phyloP scores from a whole-genome alignment of 2,797 vertebrate genomes.

The Liasis olivaceus region DNA sequence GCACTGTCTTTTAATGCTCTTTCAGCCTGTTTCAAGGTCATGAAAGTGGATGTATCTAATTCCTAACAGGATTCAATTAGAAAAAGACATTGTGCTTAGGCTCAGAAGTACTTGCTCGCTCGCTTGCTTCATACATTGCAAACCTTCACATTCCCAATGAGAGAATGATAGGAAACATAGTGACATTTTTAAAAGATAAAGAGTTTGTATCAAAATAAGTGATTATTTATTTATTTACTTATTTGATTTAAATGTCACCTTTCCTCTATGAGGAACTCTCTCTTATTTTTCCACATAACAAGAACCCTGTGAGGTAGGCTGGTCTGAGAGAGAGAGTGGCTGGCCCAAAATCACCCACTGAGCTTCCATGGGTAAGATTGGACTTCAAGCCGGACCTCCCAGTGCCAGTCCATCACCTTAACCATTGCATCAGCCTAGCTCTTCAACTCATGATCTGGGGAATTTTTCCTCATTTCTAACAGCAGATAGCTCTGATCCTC shows the following conservation, averaged over 20 bases:
- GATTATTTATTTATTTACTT: background rate
- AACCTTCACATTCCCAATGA: no score
- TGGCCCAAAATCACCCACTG: background rate
- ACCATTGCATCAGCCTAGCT: background rate
- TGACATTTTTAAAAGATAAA: no score
- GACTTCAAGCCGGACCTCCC: background rate
- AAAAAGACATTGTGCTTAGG: no score
- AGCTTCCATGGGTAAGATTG: background rate
- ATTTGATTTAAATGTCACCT: background rate
- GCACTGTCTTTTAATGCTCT: background rate
- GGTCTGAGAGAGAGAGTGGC: background rate
- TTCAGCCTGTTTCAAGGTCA: background rate
- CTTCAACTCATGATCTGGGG: background rate
- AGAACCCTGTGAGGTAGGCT: background rate
- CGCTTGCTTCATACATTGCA: no score
- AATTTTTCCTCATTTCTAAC: background rate
- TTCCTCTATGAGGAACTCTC: background rate
- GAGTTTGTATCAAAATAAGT: no score
- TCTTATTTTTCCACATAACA: background rate
- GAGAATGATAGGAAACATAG: no score
- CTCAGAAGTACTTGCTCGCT: no score
- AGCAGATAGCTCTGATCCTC: background rate
- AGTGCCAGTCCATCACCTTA: background rate
- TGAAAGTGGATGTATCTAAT: background rate
- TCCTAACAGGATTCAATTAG: no score